Conservation (phyloP, 2,888 invertebrate genomes). For the Andrena fulva region DNA sequence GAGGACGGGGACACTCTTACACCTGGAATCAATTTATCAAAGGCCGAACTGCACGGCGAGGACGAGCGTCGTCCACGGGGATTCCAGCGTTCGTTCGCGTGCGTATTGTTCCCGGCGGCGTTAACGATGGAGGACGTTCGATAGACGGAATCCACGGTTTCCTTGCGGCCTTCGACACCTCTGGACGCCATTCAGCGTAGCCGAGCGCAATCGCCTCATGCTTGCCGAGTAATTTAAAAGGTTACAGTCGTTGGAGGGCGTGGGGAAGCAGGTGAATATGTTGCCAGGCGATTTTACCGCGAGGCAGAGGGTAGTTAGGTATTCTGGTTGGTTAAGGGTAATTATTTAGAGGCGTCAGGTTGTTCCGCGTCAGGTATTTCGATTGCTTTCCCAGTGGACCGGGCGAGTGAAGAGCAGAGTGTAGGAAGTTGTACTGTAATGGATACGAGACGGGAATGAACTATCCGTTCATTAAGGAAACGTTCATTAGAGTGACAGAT, state of each 20-base stretch:
- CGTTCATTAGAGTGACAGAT: no score
- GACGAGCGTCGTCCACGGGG: conserved; percentile 57
- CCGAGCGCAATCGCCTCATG: conserved; percentile 20
- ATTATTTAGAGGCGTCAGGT: no score
- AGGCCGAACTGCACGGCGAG: conserved; percentile 44
- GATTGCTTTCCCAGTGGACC: no score
- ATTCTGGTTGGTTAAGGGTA: no score
- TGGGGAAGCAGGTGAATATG: no score
- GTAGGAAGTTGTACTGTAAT: no score
- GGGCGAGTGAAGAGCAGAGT: no score
- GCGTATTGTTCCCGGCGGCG: conserved; percentile 52
- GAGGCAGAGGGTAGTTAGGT: no score
- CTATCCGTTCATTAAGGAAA: no score
- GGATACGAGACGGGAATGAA: no score
- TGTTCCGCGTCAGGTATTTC: no score
- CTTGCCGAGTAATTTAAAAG: background rate
- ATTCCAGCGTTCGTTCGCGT: conserved; percentile 52
- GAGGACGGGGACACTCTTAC: conserved; percentile 67
- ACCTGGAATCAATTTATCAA: conserved; percentile 76
- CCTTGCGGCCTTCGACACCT: conserved; percentile 19
- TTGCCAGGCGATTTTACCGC: no score
- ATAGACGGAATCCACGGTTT: conserved; percentile 54
- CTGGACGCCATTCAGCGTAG: conserved; percentile 37
- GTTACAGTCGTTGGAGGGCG: background rate
- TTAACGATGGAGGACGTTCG: conserved; percentile 57